Conservation (phyloP, 2,888 invertebrate genomes). For the Brachyopa scutellaris region DNA sequence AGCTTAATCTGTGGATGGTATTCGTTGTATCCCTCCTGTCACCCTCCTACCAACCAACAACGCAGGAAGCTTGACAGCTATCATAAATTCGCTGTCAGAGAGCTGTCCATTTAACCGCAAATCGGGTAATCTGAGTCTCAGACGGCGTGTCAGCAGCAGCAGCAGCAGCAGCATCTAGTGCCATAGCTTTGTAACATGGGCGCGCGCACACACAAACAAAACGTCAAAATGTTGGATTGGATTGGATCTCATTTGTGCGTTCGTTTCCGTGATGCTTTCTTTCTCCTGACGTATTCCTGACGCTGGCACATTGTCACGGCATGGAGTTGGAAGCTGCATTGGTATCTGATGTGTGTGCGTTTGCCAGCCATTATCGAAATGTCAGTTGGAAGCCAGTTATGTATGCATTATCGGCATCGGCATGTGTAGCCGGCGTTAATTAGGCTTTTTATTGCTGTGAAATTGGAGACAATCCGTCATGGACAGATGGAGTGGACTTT, state of each 20-base stretch:
- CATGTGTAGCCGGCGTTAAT: conserved; percentile 53
- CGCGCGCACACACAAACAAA: conserved; percentile 26
- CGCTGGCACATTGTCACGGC: conserved; percentile 21
- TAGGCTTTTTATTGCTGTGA: conserved; percentile 45
- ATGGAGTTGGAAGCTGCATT: conserved; percentile 45
- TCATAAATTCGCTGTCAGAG: conserved; percentile 74
- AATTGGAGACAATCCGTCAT: conserved; percentile 42
- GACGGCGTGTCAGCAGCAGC: conserved; percentile 68
- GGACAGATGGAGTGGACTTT: conserved; percentile 17
- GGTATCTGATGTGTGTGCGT: too few relatives aligned
- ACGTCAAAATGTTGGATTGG: conserved; percentile 29
- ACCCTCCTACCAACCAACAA: too few relatives aligned
- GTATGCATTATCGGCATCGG: conserved; percentile 41
- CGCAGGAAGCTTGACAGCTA: conserved; percentile 73
- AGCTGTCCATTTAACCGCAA: conserved; percentile 74
- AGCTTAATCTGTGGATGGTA: conserved; percentile 64
- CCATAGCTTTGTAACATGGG: conserved; percentile 34
- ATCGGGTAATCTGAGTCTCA: conserved; percentile 73
- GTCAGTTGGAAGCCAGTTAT: conserved; percentile 34
- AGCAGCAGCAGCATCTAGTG: conserved; percentile 32
- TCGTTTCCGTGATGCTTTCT: background rate
- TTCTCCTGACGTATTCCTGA: conserved; percentile 24
- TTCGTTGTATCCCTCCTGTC: conserved; percentile 34
- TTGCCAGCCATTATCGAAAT: conserved; percentile 61
- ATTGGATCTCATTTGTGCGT: conserved; percentile 21